phyloP scores from a whole-genome alignment of 2,113 vertebrate genomes.

The Euleptes europaea region DNA sequence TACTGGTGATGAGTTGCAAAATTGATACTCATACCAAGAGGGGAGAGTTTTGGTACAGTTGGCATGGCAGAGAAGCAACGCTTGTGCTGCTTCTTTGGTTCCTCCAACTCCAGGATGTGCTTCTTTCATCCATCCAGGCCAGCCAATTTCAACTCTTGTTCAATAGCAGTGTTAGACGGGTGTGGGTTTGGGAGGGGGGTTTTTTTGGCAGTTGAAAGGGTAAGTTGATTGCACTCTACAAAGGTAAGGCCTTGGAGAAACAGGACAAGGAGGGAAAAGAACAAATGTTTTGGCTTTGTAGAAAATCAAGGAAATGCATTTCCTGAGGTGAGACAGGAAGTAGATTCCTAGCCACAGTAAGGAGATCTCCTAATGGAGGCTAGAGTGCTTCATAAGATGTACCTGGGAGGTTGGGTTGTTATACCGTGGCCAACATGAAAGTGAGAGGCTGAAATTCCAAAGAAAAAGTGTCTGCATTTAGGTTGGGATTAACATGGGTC shows the following conservation, averaged over 20 bases:
- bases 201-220: conserved; percentile 61
- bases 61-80: background rate
- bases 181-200: background rate
- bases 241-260: conserved; percentile 60
- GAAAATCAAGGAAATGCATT: conserved; percentile 86
- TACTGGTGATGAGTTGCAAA: background rate
- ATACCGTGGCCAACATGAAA: conserved; percentile 66
- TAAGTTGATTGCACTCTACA: conserved; percentile 59
- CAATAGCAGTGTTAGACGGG: conserved; percentile 43
- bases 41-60: accelerated
- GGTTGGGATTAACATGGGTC: conserved; percentile 65
- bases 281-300: conserved; percentile 82
- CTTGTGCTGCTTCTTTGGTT: background rate
- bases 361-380: conserved; percentile 71
- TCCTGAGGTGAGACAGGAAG: conserved; percentile 88
- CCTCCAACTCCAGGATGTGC: background rate
- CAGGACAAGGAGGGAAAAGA: conserved; percentile 73
- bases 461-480: conserved; percentile 66
- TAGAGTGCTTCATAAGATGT: conserved; percentile 69
- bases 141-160: conserved; percentile 36
- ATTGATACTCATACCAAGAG: conserved; percentile 20
- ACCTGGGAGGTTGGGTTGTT: conserved; percentile 66
- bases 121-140: background rate
- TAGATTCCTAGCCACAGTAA: conserved; percentile 78
- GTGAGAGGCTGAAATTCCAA: conserved; percentile 60